phyloP scores from a whole-genome alignment of 2,888 invertebrate genomes.

The Agonopterix subpropinquella region DNA sequence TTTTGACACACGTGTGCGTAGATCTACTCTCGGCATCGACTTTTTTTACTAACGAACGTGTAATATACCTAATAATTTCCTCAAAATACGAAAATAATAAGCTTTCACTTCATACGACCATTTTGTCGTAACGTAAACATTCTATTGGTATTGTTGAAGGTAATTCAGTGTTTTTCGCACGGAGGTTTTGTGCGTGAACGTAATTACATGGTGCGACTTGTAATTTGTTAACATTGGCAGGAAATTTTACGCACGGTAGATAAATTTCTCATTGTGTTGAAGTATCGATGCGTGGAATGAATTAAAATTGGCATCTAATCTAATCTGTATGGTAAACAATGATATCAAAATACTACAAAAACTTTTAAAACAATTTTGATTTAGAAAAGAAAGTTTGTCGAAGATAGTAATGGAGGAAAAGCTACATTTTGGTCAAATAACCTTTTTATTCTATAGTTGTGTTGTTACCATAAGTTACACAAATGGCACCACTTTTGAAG shows the following conservation, averaged over 20 bases:
- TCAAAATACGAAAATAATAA: conserved; percentile 14
- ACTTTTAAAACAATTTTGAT: too few relatives aligned
- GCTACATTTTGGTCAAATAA: too few relatives aligned
- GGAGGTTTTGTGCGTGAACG: conserved; percentile 11
- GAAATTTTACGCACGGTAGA: background rate
- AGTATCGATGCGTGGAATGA: background rate
- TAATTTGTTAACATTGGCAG: conserved; percentile 1
- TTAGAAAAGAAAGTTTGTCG: too few relatives aligned
- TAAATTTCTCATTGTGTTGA: background rate
- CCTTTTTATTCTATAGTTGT: too few relatives aligned
- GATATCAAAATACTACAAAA: too few relatives aligned
- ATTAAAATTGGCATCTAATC: too few relatives aligned
- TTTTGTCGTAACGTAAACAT: conserved; percentile 19
- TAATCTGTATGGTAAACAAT: too few relatives aligned
- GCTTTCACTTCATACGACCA: conserved; percentile 20
- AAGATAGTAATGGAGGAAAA: too few relatives aligned
- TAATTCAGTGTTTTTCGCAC: conserved; percentile 5
- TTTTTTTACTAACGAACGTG: background rate
- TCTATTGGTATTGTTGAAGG: conserved; percentile 9
- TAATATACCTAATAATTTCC: background rate
- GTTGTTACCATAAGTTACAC: too few relatives aligned
- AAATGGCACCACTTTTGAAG: too few relatives aligned
- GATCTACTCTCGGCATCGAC: background rate
- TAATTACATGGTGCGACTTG: conserved; percentile 8
- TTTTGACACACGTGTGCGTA: background rate